phyloP scores from a whole-genome alignment of 2,888 invertebrate species.

The Pollenia amentaria region DNA sequence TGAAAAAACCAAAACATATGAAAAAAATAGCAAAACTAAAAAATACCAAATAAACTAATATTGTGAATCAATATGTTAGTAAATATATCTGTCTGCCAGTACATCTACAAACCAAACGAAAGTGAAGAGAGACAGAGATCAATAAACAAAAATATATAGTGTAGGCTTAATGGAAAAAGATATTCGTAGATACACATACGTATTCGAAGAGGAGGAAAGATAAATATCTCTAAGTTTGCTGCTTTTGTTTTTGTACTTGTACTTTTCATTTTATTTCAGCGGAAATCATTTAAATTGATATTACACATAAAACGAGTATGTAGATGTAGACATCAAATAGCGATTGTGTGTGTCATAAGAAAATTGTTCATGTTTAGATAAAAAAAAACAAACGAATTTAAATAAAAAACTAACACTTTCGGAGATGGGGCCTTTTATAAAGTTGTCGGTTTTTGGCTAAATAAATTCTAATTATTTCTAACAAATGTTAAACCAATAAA shows the following conservation, averaged over 20 bases:
- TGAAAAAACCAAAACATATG: conserved; percentile 26
- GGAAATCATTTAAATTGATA: conserved; percentile 73
- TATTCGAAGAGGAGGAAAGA: conserved; percentile 58
- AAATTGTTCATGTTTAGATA: conserved; percentile 59
- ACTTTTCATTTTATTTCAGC: conserved; percentile 61
- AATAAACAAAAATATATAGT: conserved; percentile 66
- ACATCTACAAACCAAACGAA: conserved; percentile 45
- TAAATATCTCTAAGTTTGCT: conserved; percentile 59
- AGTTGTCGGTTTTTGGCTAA: background rate
- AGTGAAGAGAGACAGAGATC: conserved; percentile 66
- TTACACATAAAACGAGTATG: conserved; percentile 57
- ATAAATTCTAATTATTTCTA: background rate
- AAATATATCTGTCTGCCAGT: conserved; percentile 27
- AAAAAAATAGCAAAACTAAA: conserved; percentile 12
- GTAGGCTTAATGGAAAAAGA: conserved; percentile 60
- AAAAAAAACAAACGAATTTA: conserved; percentile 25
- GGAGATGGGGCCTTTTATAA: conserved; percentile 16
- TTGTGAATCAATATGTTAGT: conserved; percentile 33
- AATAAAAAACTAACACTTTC: conserved; percentile 41
- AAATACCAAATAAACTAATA: conserved; percentile 37
- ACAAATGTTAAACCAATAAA: background rate
- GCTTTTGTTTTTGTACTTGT: background rate
- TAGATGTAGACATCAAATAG: conserved; percentile 60
- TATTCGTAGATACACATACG: conserved; percentile 22
- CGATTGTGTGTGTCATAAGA: conserved; percentile 66